These are phyloP conservation scores for Cecidostiba fungosa DNA, from an alignment of 2,888 invertebrate genomes.

Conservation along the genomic window DNA sequence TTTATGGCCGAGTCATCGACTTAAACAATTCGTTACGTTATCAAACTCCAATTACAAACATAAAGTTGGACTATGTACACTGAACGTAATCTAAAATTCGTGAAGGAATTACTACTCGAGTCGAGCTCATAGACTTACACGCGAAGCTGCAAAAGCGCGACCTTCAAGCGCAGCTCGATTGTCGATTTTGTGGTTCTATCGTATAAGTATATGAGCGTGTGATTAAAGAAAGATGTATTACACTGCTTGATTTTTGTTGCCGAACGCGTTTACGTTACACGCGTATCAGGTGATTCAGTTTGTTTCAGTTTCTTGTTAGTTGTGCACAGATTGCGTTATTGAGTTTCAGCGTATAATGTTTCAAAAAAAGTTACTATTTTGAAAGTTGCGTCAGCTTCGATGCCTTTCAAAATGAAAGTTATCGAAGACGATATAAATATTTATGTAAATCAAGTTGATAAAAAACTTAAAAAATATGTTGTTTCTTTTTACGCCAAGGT, in stretches of 20 bases:
- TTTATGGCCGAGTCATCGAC: background rate
- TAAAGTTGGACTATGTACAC: background rate
- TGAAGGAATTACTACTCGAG: background rate
- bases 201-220: background rate
- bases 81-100: background rate
- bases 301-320: background rate
- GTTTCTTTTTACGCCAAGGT: no score
- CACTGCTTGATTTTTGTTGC: background rate
- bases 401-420: no score
- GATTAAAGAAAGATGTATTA: constrained; percentile 34
- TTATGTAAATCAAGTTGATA: no score
- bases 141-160: constrained; percentile 35
- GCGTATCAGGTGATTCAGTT: constrained; percentile 17
- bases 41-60: background rate
- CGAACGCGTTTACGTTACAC: background rate
- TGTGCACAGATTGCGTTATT: background rate
- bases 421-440: no score
- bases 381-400: no score
- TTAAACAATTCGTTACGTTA: background rate
- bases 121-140: background rate
- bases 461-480: no score
- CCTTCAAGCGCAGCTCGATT: constrained; percentile 39
- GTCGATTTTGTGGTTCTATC: constrained; percentile 51
- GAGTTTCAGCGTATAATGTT: background rate
- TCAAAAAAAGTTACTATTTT: background rate